phyloP scores from a whole-genome alignment of 2,797 vertebrate species.

The Rhynchotus rufescens region DNA sequence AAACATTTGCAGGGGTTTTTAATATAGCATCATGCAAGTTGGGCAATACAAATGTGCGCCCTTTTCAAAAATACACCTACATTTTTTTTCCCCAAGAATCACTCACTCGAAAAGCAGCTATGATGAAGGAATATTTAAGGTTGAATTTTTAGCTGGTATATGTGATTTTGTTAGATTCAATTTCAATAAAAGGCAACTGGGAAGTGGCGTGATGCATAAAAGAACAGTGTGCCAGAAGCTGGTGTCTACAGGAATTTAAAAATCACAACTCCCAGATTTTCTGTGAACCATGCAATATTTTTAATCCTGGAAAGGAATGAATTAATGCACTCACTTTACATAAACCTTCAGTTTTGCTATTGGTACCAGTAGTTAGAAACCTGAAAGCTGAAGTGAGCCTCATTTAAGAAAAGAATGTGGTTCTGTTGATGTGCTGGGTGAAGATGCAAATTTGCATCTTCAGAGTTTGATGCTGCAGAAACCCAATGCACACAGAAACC shows the following conservation, averaged over 20 bases:
- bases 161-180: not conserved
- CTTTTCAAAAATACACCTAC: not conserved
- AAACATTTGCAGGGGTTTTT: not conserved
- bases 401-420: not conserved
- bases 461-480: not conserved
- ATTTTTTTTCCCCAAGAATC: not conserved
- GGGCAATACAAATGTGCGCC: conserved; percentile 2
- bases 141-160: not conserved
- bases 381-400: not conserved
- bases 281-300: not conserved
- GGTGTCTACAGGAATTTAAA: conserved; percentile 19
- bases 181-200: not conserved
- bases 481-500: not conserved
- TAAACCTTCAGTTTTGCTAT: not conserved
- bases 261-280: not conserved
- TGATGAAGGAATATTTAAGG: not conserved
- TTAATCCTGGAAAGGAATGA: conserved; percentile 21
- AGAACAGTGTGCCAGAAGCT: conserved; percentile 17
- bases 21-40: not conserved
- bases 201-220: conserved; percentile 27
- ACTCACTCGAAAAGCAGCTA: not conserved
- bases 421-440: conserved; percentile 19
- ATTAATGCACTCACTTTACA: not conserved
- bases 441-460: not conserved
- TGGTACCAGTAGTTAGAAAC: not conserved